These are phyloP conservation scores for Gallinago stenura DNA, from an alignment of 2,797 vertebrate species.

Conservation along the genomic window DNA sequence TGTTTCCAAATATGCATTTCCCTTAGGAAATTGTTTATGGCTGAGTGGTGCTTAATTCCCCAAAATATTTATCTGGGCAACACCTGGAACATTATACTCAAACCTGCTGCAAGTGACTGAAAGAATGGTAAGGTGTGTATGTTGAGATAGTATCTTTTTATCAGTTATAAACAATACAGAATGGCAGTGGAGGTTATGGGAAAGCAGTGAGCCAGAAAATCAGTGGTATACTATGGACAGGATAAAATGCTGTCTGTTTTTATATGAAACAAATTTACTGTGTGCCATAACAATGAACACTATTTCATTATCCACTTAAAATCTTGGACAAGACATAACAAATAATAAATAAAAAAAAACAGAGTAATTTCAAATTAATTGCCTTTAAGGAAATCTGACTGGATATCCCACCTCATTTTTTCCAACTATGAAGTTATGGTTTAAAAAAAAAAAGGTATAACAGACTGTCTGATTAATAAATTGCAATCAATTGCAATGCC, in stretches of 20 bases:
- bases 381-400: not conserved
- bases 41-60: not conserved
- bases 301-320: not conserved
- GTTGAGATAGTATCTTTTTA: not conserved
- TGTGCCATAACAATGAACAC: not conserved
- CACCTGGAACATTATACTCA: not conserved
- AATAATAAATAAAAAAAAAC: not conserved
- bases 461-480: conserved; percentile 80
- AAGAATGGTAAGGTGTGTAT: not conserved
- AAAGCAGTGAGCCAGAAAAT: not conserved
- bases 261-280: not conserved
- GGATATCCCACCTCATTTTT: not conserved
- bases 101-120: not conserved
- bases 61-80: not conserved
- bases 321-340: not conserved
- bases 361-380: not conserved
- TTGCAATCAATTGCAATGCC: conserved; percentile 77
- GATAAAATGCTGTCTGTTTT: not conserved
- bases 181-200: not conserved
- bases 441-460: not conserved
- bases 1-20: not conserved
- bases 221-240: too few species aligned
- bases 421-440: not conserved
- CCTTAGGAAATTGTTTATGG: not conserved
- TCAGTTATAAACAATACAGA: not conserved